Evolutionary conservation across 2,797 vertebrate species (phyloP), one percentile per base, ranked within the genome.

Genomic region (Thalassophryne amazonica): DNA sequence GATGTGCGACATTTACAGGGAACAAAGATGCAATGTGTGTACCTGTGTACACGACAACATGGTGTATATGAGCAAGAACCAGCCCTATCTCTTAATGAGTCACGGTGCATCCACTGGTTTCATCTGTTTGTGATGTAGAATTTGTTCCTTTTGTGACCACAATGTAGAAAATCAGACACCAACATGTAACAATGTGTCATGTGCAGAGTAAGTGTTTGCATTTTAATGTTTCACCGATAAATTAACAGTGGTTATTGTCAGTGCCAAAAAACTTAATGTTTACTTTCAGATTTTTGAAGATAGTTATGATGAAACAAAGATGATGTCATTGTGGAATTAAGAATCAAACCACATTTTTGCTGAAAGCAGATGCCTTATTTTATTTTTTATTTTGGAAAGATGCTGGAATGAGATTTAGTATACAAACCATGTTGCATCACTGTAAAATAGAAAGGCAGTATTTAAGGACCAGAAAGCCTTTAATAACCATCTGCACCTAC

Each of bases 231-330:
- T 65, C 38, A 57, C 8, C 53, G 58, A 78, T 34, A 48, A 38
- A 35, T 34, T 41, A 23, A 51, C 34, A 19, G 16, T 54, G 51
- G 80, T 64, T 65, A 34, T 73, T 63, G 59, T 71, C 48, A 25
- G 58, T 76, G 69, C 59, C n/a, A 72, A 71, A 40, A 70, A 40
- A 52, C 54, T 17, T 61, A 14, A 56, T 20, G 56, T 74, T 75
- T 35, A 67, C 52, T 51, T 60, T 4, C 6, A 47, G n/a, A n/a
- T n/a, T n/a, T n/a, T n/a, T n/a, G n/a, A n/a, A n/a, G n/a, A n/a
- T n/a, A n/a, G n/a, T n/a, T n/a, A n/a, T n/a, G n/a, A n/a, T n/a
- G n/a, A n/a, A n/a, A n/a, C n/a, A n/a, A n/a, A n/a, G n/a, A n/a
- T n/a, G n/a, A n/a, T n/a, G n/a, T n/a, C n/a, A n/a, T n/a, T n/a